These are phyloP conservation scores for Phengaris alcon DNA, from an alignment of 2,888 invertebrate genomes.

Conservation along the genomic window DNA sequence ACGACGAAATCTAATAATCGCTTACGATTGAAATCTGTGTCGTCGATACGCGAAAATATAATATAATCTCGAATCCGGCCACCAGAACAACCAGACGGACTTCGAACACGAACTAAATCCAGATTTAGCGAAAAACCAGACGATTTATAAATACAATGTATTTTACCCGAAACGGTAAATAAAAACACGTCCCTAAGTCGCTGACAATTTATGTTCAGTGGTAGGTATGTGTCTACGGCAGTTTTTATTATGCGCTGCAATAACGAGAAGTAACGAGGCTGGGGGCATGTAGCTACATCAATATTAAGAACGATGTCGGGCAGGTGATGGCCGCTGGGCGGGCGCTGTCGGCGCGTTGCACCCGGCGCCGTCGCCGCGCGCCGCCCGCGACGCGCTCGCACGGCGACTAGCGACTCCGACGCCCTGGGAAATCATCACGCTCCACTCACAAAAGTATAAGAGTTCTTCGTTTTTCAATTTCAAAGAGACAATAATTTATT, in stretches of 20 bases:
- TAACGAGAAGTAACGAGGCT: conserved; percentile 31
- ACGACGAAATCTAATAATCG: conserved; percentile 49
- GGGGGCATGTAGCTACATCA: conserved; percentile 31
- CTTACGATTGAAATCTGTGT: conserved; percentile 58
- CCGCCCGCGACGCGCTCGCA: not conserved
- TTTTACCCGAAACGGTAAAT: not conserved
- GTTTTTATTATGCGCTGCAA: conserved; percentile 31
- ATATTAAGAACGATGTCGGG: conserved; percentile 39
- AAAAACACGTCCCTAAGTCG: conserved; percentile 18
- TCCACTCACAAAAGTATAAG: conserved; percentile 39
- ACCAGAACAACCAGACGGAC: not conserved
- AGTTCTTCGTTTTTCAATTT: conserved; percentile 32
- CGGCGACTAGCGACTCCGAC: conserved; percentile 47
- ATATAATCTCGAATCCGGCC: not conserved
- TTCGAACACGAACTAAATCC: conserved; percentile 6
- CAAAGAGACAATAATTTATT: conserved; percentile 17
- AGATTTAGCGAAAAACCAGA: not conserved
- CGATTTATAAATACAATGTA: conserved; percentile 12
- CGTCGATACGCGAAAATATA: conserved; percentile 26
- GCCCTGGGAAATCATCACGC: conserved; percentile 71
- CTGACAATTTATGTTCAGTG: conserved; percentile 8
- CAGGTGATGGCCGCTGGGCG: conserved; percentile 47
- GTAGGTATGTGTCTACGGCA: conserved; percentile 6
- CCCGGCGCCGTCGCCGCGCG: conserved; percentile 38
- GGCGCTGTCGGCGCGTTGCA: conserved; percentile 42